Percentiles rank a stretch among this genome's conserved stretches.
Conservation (phyloP, 2,888 invertebrate genomes). For the Stenichneumon culpator region DNA sequence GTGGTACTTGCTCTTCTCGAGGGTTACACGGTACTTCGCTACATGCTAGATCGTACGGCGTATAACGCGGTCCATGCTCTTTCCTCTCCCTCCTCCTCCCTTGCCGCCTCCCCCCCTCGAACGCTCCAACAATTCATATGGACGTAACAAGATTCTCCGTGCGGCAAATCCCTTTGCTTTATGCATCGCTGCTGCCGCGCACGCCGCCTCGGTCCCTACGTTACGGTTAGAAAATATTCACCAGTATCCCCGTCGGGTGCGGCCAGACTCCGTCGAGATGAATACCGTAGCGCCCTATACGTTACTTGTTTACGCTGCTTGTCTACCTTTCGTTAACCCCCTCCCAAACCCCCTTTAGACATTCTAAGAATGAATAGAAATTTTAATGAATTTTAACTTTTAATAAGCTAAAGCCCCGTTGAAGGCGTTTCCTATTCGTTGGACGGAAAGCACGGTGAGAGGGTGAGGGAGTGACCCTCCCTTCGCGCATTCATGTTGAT, state of each 20-base stretch:
- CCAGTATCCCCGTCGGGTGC: slow-evolving; percentile 23
- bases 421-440: slow-evolving; percentile 13
- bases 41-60: slow-evolving; percentile 33
- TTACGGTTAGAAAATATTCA: slow-evolving; percentile 66
- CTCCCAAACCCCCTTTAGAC: neutral
- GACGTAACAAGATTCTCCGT: slow-evolving; percentile 66
- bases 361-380: slow-evolving; percentile 61
- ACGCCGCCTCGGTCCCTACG: slow-evolving; percentile 33
- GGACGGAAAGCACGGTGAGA: neutral
- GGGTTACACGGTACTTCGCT: slow-evolving; percentile 20
- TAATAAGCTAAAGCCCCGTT: slow-evolving; percentile 57
- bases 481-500: slow-evolving; percentile 14
- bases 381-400: slow-evolving; percentile 69
- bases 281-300: slow-evolving; percentile 33
- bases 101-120: slow-evolving; percentile 13
- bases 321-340: neutral
- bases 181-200: slow-evolving; percentile 57
- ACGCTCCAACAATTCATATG: slow-evolving; percentile 65
- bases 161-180: slow-evolving; percentile 68
- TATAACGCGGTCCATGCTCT: slow-evolving; percentile 42
- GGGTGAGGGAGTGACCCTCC: neutral
- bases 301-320: slow-evolving; percentile 1
- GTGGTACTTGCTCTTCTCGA: slow-evolving; percentile 53
- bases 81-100: slow-evolving; percentile 47
- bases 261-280: slow-evolving; percentile 32